phyloP scores from a whole-genome alignment of 2,888 invertebrate species.

The Epinotia ramella region DNA sequence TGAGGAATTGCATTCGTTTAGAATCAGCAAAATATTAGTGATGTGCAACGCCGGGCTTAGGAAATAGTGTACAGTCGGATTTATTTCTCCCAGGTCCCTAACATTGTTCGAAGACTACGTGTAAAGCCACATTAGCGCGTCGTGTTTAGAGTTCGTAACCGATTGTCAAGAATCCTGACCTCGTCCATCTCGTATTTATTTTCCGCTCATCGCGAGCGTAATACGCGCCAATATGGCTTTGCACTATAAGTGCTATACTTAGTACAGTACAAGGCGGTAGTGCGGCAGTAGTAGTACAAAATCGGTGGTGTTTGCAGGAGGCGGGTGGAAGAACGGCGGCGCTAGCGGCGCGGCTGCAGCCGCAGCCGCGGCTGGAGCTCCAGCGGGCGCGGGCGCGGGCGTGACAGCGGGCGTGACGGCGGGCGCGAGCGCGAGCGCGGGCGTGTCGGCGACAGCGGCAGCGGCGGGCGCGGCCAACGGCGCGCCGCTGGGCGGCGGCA shows the following conservation, averaged over 20 bases:
- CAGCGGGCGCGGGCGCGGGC: constrained; percentile 50
- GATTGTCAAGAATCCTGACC: neutral
- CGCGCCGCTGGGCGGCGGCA: constrained; percentile 49
- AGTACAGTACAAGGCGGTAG: too few species aligned
- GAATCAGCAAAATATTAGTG: neutral
- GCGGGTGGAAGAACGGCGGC: constrained; percentile 81
- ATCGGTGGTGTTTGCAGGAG: constrained; percentile 58
- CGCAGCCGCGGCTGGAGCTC: constrained; percentile 42
- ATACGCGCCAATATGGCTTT: neutral
- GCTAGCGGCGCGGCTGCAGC: constrained; percentile 46
- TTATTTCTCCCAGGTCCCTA: neutral
- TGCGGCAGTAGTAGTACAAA: neutral
- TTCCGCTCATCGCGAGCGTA: neutral
- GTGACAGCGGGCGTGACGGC: constrained; percentile 47
- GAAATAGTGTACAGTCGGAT: neutral
- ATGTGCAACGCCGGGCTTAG: neutral
- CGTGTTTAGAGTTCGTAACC: neutral
- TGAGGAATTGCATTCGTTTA: neutral
- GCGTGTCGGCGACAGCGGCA: constrained; percentile 48
- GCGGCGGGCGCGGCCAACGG: constrained; percentile 47
- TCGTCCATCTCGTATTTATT: neutral
- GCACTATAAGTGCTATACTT: neutral
- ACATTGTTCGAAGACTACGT: neutral
- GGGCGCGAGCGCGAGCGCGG: constrained; percentile 47
- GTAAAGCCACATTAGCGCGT: too few species aligned